Conservation (phyloP, 2,797 vertebrate species). For the Channallabes apus region DNA sequence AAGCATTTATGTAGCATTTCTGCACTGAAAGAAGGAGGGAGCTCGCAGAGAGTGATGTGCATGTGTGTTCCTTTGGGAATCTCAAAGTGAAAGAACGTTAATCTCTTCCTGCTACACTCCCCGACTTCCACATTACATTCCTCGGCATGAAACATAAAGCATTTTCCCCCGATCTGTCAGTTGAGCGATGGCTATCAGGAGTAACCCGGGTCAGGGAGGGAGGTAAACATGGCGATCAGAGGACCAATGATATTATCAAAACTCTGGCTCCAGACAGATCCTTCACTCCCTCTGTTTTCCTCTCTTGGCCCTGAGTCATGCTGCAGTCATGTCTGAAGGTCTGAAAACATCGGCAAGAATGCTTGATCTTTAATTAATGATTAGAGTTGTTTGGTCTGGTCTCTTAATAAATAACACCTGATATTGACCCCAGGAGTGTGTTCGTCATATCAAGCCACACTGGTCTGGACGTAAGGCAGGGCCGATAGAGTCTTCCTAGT, state of each 20-base stretch:
- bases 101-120: slow-evolving; percentile 42
- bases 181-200: slow-evolving; percentile 73
- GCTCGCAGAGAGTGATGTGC: slow-evolving; percentile 11
- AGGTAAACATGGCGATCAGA: slow-evolving; percentile 68
- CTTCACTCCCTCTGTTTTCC: slow-evolving; percentile 43
- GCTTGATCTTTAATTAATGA: slow-evolving; percentile 9
- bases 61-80: not conserved
- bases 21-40: not conserved
- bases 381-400: slow-evolving; percentile 3
- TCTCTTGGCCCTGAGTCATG: slow-evolving; percentile 23
- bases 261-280: slow-evolving; percentile 75
- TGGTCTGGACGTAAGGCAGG: not conserved
- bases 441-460: not conserved
- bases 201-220: slow-evolving; percentile 64
- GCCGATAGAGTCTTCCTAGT: not conserved
- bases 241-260: slow-evolving; percentile 71
- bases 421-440: not conserved
- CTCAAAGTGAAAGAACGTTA: slow-evolving; percentile 38
- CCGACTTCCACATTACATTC: slow-evolving; percentile 56
- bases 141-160: slow-evolving; percentile 62
- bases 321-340: slow-evolving; percentile 6
- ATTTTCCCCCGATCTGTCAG: slow-evolving; percentile 71
- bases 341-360: not conserved
- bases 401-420: slow-evolving; percentile 7
- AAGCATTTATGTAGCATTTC: not conserved